A percentile compares a stretch with the other conserved stretches of the same genome.
These are phyloP conservation scores for Synanthedon andrenaeformis DNA, from an alignment of 2,888 invertebrate genomes.

Conservation along the genomic window DNA sequence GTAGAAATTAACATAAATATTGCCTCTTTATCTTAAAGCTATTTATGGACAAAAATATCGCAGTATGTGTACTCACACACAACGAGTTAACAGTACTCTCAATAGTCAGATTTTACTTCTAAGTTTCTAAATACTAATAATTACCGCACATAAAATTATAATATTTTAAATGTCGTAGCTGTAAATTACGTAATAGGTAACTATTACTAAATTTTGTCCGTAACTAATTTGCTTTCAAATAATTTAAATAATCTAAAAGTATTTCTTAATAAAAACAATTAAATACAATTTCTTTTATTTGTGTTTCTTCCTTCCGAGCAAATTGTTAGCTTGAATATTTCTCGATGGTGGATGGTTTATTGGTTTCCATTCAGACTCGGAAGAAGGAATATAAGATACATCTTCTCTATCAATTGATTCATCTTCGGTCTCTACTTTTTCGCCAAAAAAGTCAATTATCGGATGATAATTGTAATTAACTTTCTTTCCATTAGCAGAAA, in stretches of 20 bases:
- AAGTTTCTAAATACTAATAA: too few relatives aligned
- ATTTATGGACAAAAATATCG: not conserved
- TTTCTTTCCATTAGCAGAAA: constrained; percentile 51
- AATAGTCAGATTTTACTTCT: too few relatives aligned
- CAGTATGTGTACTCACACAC: too few relatives aligned
- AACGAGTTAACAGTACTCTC: too few relatives aligned
- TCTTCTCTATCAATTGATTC: constrained; percentile 56
- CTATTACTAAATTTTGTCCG: not conserved
- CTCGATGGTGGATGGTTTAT: constrained; percentile 43
- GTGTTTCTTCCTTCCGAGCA: constrained; percentile 23
- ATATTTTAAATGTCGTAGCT: constrained; percentile 2
- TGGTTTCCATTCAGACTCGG: constrained; percentile 64
- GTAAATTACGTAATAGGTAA: constrained; percentile 10
- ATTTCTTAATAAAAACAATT: not conserved
- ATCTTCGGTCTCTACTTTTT: constrained; percentile 33
- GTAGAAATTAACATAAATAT: constrained; percentile 14
- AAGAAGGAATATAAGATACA: constrained; percentile 27
- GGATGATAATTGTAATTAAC: constrained; percentile 87
- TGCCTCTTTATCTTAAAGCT: constrained; percentile 10
- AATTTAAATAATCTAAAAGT: not conserved
- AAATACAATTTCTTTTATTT: constrained; percentile 9
- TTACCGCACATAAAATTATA: too few relatives aligned
- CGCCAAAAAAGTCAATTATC: constrained; percentile 82
- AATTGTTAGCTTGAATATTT: constrained; percentile 24
- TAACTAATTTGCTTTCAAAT: not conserved